phyloP scores from a whole-genome alignment of 2,888 invertebrate species.

The Drosophila atripex region DNA sequence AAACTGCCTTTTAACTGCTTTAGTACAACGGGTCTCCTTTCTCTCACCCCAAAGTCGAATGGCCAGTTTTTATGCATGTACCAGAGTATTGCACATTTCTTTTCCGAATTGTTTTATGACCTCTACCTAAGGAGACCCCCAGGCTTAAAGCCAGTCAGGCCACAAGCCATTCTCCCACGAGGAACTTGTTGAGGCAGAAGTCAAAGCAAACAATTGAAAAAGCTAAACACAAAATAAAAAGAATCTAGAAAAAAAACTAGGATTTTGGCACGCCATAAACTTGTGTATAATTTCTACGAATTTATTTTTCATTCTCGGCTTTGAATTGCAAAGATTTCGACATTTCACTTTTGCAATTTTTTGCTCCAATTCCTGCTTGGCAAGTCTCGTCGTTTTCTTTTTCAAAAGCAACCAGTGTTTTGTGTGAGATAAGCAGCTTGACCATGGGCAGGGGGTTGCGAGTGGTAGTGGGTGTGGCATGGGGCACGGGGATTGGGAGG shows the following conservation, averaged over 20 bases:
- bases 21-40: slow-evolving; percentile 20
- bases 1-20: slow-evolving; percentile 64
- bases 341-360: slow-evolving; percentile 58
- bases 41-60: slow-evolving; percentile 2
- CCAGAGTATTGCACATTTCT: slow-evolving; percentile 42
- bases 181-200: slow-evolving; percentile 69
- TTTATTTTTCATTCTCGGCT: slow-evolving; percentile 34
- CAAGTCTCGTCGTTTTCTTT: slow-evolving; percentile 47
- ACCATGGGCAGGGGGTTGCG: slow-evolving; percentile 19
- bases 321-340: slow-evolving; percentile 46
- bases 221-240: slow-evolving; percentile 7
- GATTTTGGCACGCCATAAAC: slow-evolving; percentile 56
- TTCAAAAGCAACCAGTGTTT: slow-evolving; percentile 73
- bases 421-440: slow-evolving; percentile 72
- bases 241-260: slow-evolving; percentile 16
- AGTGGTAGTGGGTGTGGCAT: neutral
- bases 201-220: slow-evolving; percentile 29
- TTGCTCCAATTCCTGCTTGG: slow-evolving; percentile 66
- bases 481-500: neutral
- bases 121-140: slow-evolving; percentile 1
- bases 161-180: slow-evolving; percentile 20
- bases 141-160: slow-evolving; percentile 5
- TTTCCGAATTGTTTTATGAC: slow-evolving; percentile 34
- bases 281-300: slow-evolving; percentile 51
- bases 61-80: slow-evolving; percentile 35